A percentile compares a stretch with the other conserved stretches of the same genome.
phyloP scores from a whole-genome alignment of 2,888 invertebrate genomes.

The Agonopterix subpropinquella region DNA sequence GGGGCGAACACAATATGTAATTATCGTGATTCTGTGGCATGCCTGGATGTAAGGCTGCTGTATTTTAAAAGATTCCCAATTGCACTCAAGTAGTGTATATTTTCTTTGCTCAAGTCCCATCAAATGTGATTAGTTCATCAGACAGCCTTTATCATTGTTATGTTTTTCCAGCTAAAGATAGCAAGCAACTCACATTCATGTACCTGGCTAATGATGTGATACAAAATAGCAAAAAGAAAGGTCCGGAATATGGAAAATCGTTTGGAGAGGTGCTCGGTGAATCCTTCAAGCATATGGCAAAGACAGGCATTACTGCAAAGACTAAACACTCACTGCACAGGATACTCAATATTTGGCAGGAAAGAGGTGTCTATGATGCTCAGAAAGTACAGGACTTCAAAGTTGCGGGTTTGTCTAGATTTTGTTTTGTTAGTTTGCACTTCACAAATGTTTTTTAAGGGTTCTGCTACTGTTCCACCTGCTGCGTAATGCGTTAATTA shows the following conservation, averaged over 20 bases:
- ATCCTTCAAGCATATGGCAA: constrained; percentile 89
- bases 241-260: constrained; percentile 94
- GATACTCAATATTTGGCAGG: constrained; percentile 93
- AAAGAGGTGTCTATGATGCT: constrained; percentile 91
- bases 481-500: too few relatives aligned
- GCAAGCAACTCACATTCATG: constrained; percentile 93
- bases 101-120: too few relatives aligned
- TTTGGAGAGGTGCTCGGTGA: constrained; percentile 87
- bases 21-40: too few relatives aligned
- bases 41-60: too few relatives aligned
- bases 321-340: constrained; percentile 87
- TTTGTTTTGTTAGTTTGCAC: not conserved
- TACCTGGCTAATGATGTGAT: constrained; percentile 99
- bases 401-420: constrained; percentile 60
- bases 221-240: constrained; percentile 98
- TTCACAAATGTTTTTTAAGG: too few relatives aligned
- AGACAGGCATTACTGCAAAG: constrained; percentile 84
- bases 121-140: too few relatives aligned
- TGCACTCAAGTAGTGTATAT: too few relatives aligned
- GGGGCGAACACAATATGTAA: too few relatives aligned
- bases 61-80: too few relatives aligned
- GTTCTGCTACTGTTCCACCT: too few relatives aligned
- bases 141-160: too few relatives aligned
- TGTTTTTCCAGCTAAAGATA: constrained; percentile 81
- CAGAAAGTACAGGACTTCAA: constrained; percentile 88